Evolutionary conservation across 2,797 vertebrate species (phyloP).

Genomic region (Gymnocypris eckloni): DNA sequence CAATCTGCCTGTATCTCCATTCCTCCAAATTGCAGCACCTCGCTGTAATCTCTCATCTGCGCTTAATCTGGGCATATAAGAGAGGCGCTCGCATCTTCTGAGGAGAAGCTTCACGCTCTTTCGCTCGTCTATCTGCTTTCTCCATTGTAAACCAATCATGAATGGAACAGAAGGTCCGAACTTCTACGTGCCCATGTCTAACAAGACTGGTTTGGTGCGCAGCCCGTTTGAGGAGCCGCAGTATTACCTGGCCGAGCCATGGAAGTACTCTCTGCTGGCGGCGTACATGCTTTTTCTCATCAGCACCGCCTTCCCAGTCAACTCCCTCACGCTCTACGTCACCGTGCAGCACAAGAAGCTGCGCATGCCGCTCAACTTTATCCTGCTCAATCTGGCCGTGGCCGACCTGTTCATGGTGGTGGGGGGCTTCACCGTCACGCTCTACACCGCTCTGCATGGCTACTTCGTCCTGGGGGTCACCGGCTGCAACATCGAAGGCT

Average conservation of each 20-base stretch:
- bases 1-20: conserved; percentile 53
- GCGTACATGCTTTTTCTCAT: conserved; percentile 98
- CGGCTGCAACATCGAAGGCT: conserved; percentile 92
- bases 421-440: conserved; percentile 91
- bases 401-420: conserved; percentile 94
- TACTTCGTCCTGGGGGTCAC: conserved; percentile 90
- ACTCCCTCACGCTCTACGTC: conserved; percentile 94
- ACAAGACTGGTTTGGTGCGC: conserved; percentile 90
- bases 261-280: conserved; percentile 90
- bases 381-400: conserved; percentile 92
- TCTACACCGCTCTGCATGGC: conserved; percentile 91
- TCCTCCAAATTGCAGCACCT: conserved; percentile 52
- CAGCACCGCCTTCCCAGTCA: conserved; percentile 89
- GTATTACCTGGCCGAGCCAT: conserved; percentile 96
- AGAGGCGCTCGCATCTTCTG: conserved; percentile 57
- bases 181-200: conserved; percentile 97
- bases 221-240: conserved; percentile 93
- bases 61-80: conserved; percentile 90
- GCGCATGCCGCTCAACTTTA: conserved; percentile 91
- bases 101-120: neutral
- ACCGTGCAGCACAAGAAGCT: conserved; percentile 96
- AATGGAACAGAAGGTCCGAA: conserved; percentile 95
- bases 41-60: conserved; percentile 48
- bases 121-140: conserved; percentile 19
- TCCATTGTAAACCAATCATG: conserved; percentile 76